Evolutionary conservation across 2,888 invertebrate genomes (phyloP).

Genomic region (Xylota segnis): DNA sequence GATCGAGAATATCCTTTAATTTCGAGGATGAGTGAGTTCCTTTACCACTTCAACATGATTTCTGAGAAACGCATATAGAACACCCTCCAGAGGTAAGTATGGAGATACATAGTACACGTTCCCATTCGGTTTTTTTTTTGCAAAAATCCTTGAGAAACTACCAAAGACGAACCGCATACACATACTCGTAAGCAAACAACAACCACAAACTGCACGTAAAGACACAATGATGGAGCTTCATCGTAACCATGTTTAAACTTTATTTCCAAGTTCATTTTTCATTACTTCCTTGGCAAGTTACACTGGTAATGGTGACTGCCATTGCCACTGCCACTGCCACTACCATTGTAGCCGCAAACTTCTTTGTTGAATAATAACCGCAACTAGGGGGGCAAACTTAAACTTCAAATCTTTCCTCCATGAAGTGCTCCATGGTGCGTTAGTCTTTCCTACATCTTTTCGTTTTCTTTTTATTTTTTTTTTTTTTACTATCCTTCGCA

Average conservation of each 20-base stretch:
- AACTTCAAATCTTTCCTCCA: constrained; percentile 53
- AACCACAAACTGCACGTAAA: constrained; percentile 51
- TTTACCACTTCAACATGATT: too few species aligned
- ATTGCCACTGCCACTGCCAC: constrained; percentile 18
- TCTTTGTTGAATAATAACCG: constrained; percentile 71
- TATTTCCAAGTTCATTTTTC: constrained; percentile 64
- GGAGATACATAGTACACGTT: too few species aligned
- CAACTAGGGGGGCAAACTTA: constrained; percentile 65
- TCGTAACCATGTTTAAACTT: constrained; percentile 58
- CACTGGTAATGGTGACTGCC: background rate
- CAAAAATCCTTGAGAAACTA: background rate
- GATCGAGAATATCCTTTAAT: too few species aligned
- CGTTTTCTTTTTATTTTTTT: constrained; percentile 10
- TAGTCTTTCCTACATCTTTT: constrained; percentile 20
- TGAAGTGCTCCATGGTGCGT: constrained; percentile 40
- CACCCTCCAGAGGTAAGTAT: too few species aligned
- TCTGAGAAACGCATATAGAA: too few species aligned
- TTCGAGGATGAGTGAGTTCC: too few species aligned
- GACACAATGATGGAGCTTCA: constrained; percentile 56
- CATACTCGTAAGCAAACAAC: constrained; percentile 12
- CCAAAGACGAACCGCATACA: constrained; percentile 1
- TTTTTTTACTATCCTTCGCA: background rate
- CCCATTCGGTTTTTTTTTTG: background rate
- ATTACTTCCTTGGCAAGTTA: constrained; percentile 28
- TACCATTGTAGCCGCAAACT: constrained; percentile 53